Evolutionary conservation across 2,888 invertebrate species (phyloP), one percentile per base, ranked within the genome.

Genomic region (Leistus spinibarbis): DNA sequence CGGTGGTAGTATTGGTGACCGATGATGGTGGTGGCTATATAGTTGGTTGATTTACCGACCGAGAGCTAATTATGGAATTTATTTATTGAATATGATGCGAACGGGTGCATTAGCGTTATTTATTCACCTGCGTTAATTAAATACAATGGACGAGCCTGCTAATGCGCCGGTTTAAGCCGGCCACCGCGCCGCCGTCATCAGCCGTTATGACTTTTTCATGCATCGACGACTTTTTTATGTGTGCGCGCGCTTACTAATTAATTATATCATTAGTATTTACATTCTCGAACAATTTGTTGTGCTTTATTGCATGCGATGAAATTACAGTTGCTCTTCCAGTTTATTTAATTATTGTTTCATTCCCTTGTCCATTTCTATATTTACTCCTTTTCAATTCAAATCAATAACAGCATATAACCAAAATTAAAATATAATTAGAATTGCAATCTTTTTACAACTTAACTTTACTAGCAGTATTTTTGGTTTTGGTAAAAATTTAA

Each of bases 61-160:
- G 20, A 23, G 17, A 7, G 23, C 63, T 75, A 75, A 75, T 75
- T 75, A 75, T 75, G 54, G 40, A 69, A 75, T 75, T 75, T 75
- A 75, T 75, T 75, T 75, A 75, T 69, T 75, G 75, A 75, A 75
- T 75, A 23, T 73, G 66, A 66, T 66, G 72, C 66, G 66, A 57
- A 57, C 40, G 54, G 63, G 73, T 73, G 73, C 75, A 75, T 75
- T 75, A 68, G n/a, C 75, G 19, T 69, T 69, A 75, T 69, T 68
- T 75, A 75, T 75, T 75, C 63, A 69, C 73, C 57, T 23, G 57
- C 40, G 67, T 67, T 73, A 73, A 73, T 73, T 67, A 73, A 73
- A 73, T 73, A 60, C 73, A 73, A 73, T 73, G 65, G 56, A 70
- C 56, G 65, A 27, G 20, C 54, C 16, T 3, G 63, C 1, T 70